Evolutionary conservation across 1,140 invertebrate species (phyloP).

Genomic region (Aphidius gifuensis): DNA sequence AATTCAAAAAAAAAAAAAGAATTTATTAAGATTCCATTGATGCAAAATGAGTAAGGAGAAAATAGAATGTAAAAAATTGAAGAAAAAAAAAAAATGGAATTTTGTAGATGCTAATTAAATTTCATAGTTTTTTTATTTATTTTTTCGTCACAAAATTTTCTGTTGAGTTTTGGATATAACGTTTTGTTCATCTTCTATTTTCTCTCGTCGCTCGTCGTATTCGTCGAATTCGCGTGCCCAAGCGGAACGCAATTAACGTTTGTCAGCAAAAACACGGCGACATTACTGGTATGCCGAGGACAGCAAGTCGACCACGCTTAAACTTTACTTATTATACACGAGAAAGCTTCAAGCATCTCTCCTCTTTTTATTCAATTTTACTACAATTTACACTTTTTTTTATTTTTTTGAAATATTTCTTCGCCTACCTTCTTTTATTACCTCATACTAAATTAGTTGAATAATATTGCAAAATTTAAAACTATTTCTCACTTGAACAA

Average conservation of each 20-base stretch:
- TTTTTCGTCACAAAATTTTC: conserved; percentile 2
- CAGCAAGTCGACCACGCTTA: conserved; percentile 30
- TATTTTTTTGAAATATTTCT: no score
- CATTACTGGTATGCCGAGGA: conserved; percentile 26
- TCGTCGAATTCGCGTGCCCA: conserved; percentile 39
- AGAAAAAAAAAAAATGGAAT: neutral
- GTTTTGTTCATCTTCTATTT: neutral
- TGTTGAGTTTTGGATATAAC: neutral
- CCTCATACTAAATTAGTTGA: no score
- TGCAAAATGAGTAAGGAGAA: neutral
- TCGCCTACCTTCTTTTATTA: no score
- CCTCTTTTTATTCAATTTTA: neutral
- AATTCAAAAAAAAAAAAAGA: no score
- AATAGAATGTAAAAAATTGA: neutral
- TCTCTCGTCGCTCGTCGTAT: conserved; percentile 7
- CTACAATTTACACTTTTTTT: neutral
- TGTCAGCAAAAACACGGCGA: conserved; percentile 43
- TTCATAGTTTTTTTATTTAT: conserved; percentile 8
- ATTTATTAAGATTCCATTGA: no score
- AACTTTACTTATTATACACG: conserved; percentile 48
- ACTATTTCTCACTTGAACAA: no score
- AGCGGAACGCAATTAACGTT: conserved; percentile 51
- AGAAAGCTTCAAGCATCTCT: conserved; percentile 10
- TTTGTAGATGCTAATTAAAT: conserved; percentile 1
- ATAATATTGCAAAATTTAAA: no score